Base-by-base conservation (phyloP, 2,888 invertebrate species). In the Drosophila demipolita region DNA sequence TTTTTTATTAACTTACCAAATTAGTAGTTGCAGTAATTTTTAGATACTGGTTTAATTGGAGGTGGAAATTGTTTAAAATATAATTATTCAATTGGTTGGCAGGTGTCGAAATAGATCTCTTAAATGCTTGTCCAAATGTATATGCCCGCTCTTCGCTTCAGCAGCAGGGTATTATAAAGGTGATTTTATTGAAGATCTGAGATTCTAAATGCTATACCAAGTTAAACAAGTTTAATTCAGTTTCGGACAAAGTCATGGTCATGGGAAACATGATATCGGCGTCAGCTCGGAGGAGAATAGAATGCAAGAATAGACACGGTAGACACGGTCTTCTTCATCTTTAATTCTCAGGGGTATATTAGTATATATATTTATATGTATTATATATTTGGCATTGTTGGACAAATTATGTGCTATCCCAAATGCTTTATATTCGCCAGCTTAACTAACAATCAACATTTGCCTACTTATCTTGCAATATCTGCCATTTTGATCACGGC, bases 141-240 rank as follows among this genome's bases (percentile, higher is more conserved):
- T 42, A 23, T 52, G 20, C 60, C 17, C 29, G 1, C 6, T 38
- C 4, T 4, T 11, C 1, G n/a, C 6, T 12, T 9, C 4, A 1
- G 4, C 4, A 1, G 42, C 11, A 64, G 68, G 11, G 64, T 52
- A 66, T 69, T 23, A 26, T 40, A 58, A 62, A 52, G 42, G 26
- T 40, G 65, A 73, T 68, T 65, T 54, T 17, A 63, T 62, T 58
- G 40, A 57, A 66, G 75, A 66, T 75, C 49, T 48, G 35, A 74
- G 72, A 79, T 79, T 78, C 79, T 67, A 79, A 68, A 54, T 55
- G 54, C 32, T 67, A 78, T 72, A 54, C 75, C 78, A 79, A 78
- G 80, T 75, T 78, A 60, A 63, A 75, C 78, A 75, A 79, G 66
- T 72, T 26, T 71, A 55, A 64, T 71, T 64, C 63, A 42, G 64